Conservation (phyloP, 1,140 invertebrate species). For the Stegodyphus mimosarum region DNA sequence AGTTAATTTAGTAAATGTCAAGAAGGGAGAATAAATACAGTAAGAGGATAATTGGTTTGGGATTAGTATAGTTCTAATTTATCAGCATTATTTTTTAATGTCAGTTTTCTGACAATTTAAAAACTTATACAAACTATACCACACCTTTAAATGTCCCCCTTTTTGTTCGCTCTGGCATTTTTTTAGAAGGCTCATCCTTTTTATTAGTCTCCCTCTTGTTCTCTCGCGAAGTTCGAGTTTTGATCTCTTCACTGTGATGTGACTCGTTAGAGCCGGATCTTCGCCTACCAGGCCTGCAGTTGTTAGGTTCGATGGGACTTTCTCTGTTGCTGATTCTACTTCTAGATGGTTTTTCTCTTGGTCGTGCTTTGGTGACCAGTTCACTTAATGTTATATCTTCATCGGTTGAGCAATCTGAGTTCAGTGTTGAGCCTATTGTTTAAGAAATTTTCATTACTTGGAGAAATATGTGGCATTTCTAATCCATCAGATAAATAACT, state of each 20-base stretch:
- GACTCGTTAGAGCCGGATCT: slow-evolving; percentile 57
- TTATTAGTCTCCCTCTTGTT: slow-evolving; percentile 34
- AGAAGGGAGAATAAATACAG: too few species aligned
- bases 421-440: slow-evolving; percentile 46
- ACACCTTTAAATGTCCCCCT: slow-evolving; percentile 57
- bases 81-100: too few species aligned
- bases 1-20: too few species aligned
- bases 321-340: slow-evolving; percentile 45
- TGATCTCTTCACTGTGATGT: slow-evolving; percentile 43
- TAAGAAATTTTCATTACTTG: slow-evolving; percentile 35
- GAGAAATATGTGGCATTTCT: not conserved
- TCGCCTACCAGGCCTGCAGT: slow-evolving; percentile 28
- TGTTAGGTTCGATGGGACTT: slow-evolving; percentile 34
- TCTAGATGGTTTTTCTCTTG: slow-evolving; percentile 37
- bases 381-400: slow-evolving; percentile 63
- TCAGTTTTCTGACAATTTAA: too few species aligned
- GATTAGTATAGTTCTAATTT: too few species aligned
- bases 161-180: slow-evolving; percentile 59
- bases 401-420: slow-evolving; percentile 62
- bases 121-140: not conserved
- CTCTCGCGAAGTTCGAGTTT: slow-evolving; percentile 28
- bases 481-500: not conserved
- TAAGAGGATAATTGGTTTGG: too few species aligned
- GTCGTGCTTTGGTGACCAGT: slow-evolving; percentile 60
- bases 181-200: slow-evolving; percentile 50